Evolutionary conservation across 2,888 invertebrate genomes (phyloP), one percentile per base, ranked within the genome.

Genomic region (Caenorhabditis angaria): DNA sequence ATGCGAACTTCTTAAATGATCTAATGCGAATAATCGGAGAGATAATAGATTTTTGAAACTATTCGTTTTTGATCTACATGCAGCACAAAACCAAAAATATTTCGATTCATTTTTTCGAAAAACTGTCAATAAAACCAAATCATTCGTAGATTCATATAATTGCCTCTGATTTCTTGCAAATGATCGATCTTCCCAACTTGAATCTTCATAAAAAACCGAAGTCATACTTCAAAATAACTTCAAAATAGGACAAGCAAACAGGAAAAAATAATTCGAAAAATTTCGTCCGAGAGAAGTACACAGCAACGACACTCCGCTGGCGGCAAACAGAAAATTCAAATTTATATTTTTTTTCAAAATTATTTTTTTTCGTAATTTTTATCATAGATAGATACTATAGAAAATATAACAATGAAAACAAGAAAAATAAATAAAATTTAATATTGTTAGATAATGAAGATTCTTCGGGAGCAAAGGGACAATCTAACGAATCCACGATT

Each of bases 401-500:
- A 20, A 22, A 51, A 25, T n/a, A n/a, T 25, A 51, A 51, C 51
- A 51, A 22, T 51, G 8, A 25, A 25, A 51, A 25, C 51, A 25
- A 51, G 24, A 58, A 10, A 22, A 55, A 41, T 56, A n/a, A 5
- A n/a, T 54, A 32, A 24, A 63, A 22, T 35, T 24, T 6, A 48
- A 28, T 10, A 41, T 12, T 18, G 18, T 14, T 41, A 18, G 41
- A 41, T 10, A 57, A 60, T 4, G 65, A 58, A 29, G 41, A 14
- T 3, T 61, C 56, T 35, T 61, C 63, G 25, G 63, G 60, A 59
- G 65, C 29, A 48, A 72, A 72, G n/a, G 72, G 65, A 51, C 72
- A 72, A 51, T 72, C 72, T 28, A 64, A 41, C 10, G 65, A 29
- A 56, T 72, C 72, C 25, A 65, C 68, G 35, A 72, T 53, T 47